Base-by-base conservation (phyloP, 2,797 vertebrate species). In the Cheirogaleus major region DNA sequence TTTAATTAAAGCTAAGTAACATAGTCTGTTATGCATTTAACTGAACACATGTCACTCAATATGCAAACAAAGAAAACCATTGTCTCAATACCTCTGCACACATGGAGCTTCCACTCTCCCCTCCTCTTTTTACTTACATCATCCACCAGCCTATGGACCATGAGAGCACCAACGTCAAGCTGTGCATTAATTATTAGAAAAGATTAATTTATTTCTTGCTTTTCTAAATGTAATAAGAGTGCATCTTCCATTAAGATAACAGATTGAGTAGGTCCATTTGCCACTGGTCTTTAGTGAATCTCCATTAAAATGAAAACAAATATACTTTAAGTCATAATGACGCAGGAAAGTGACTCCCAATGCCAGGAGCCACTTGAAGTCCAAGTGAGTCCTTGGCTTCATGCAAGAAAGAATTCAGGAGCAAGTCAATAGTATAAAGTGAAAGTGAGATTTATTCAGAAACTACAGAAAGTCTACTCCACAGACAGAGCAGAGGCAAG, bases 1-100 rank as follows among this genome's bases (percentile, higher is more conserved):
- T 65, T 89, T 89, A 89, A 95, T 95, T 92, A 95, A 92, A 96
- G 59, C 14, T 59, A 95, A 75, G 80, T 91, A 93, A 22, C 22
- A 65, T 69, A 45, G 69, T 89, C 61, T 82, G 55, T 63, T 84
- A 78, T 45, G 18, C 43, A 52, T n/a, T 82, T 69, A 89, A 35
- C 65, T 41, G 69, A 45, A 25, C 57, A 57, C 35, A 15, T 63
- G 41, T 79, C 91, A 79, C 61, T 81, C 50, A 72, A 25, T 72
- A 83, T 1, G 27, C 35, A 76, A 79, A 63, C 35, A 67, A 20
- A 55, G 18, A 35, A 27, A 65, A n/a, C 12, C 50, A 10, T 5
- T 52, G 30, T 72, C 85, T 63, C 82, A 23, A 14, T 32, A 22
- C 5, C 50, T 67, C 22, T 55, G 0, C 2, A 15, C n/a, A 38